Evolutionary conservation across 2,797 vertebrate species (phyloP), one percentile per base, ranked within the genome.

Genomic region (Melanotaenia maccullochi): DNA sequence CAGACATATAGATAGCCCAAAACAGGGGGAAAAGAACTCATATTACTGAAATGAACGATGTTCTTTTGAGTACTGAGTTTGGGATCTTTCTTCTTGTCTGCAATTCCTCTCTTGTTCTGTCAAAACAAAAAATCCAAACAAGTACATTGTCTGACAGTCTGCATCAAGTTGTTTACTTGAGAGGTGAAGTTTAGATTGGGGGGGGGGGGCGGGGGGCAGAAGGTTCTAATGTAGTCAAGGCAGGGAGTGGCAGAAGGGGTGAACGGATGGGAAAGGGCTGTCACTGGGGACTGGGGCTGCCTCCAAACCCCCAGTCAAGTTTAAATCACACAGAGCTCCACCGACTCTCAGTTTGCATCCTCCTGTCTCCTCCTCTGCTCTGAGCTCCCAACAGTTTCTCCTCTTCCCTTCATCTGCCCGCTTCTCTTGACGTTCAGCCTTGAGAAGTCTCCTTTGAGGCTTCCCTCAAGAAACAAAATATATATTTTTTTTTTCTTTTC

Each of bases 91-190:
- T 44, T 85, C 75, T 79, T 85, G 71, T 87, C 60, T 72, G 60
- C 40, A 90, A 76, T 60, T 77, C 55, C 24, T 81, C 55, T 89
- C 86, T 62, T 79, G 76, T 64, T 92, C 40, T 90, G 7, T 59
- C n/a, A 66, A 85, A 79, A 82, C 30, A 69, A 76, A 77, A 52
- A 65, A 90, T 84, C 96, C 97, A 97, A 97, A 98, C 95, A 98
- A 95, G 95, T 96, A 92, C 76, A 93, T 67, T 78, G 86, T 78
- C 84, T 83, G 87, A 77, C 89, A 87, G 86, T 77, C 70, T 75
- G 76, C 86, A 93, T 91, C 91, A 90, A 79, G 89, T 89, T 86
- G 89, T 92, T 93, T 85, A 83, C 92, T 90, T 77, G 85, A 90
- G 70, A 84, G 90, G 92, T 86, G 89, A 93, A 93, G 90, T 91